Conservation (phyloP, 64 coral and sea anemone genomes). For the Dendrophyllia cribrosa region DNA sequence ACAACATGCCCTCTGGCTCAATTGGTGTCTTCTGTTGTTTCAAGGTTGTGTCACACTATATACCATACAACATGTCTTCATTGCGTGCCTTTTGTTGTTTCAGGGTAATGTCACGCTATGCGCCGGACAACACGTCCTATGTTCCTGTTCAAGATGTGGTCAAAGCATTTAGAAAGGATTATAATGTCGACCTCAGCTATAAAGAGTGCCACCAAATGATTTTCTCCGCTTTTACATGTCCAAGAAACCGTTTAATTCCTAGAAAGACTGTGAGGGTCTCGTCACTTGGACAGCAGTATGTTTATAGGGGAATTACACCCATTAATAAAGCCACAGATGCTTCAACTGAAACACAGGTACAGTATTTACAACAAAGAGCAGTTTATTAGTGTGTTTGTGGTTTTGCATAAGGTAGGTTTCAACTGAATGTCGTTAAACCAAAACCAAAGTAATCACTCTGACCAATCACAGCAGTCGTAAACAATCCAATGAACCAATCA, state of each 20-base stretch:
- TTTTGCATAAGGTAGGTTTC: no score
- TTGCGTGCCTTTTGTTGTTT: background rate
- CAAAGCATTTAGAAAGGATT: conserved; percentile 81
- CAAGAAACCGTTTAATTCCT: conserved; percentile 72
- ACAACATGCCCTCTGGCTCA: no score
- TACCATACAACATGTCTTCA: no score
- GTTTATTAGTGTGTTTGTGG: no score
- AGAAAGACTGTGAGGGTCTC: conserved; percentile 76
- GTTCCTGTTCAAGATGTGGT: conserved; percentile 94
- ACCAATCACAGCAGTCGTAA: no score
- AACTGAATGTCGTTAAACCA: no score
- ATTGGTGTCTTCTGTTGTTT: no score
- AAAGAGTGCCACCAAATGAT: conserved; percentile 96
- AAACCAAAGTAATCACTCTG: no score
- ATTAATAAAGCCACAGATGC: background rate
- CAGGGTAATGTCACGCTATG: conserved; percentile 83
- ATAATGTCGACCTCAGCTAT: conserved; percentile 86
- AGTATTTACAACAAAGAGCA: background rate
- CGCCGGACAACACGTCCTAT: conserved; percentile 72
- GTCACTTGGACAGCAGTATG: conserved; percentile 77
- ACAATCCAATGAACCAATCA: no score
- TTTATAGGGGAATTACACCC: conserved; percentile 84
- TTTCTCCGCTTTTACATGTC: conserved; percentile 75
- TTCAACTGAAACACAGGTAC: background rate
- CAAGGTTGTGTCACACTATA: no score